Percentiles rank a stretch among this genome's conserved stretches.
phyloP scores from a whole-genome alignment of 2,113 vertebrate genomes.

The Leucoraja erinaceus region DNA sequence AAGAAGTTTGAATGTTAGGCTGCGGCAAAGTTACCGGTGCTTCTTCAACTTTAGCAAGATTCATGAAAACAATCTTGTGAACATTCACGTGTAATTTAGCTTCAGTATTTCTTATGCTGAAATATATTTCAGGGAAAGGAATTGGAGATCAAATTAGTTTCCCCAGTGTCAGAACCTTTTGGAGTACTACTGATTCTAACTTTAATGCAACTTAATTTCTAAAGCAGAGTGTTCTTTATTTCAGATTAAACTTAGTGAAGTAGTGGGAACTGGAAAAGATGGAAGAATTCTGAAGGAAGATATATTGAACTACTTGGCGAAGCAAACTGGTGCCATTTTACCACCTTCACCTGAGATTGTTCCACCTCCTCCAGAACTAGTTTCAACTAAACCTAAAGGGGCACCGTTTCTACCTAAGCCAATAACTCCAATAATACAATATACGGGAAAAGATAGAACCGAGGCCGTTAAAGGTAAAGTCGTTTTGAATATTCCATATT shows the following conservation, averaged over 20 bases:
- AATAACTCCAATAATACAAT: constrained; percentile 52
- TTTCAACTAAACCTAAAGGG: constrained; percentile 47
- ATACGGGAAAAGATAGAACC: constrained; percentile 75
- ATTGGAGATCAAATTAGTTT: background rate
- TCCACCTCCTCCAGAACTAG: constrained; percentile 58
- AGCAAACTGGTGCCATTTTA: constrained; percentile 90
- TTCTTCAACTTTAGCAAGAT: background rate
- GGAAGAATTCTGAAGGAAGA: constrained; percentile 95
- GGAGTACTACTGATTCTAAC: background rate
- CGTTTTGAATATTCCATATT: background rate
- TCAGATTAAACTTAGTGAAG: constrained; percentile 92
- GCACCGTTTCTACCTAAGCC: constrained; percentile 45
- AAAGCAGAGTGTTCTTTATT: constrained; percentile 41
- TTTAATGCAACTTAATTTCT: background rate
- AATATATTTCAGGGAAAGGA: background rate
- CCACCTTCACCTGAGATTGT: constrained; percentile 77
- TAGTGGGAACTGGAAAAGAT: constrained; percentile 86
- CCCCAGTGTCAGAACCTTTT: background rate
- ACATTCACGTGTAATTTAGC: background rate
- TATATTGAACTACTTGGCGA: constrained; percentile 85
- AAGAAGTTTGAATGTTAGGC: background rate
- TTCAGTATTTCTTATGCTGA: background rate
- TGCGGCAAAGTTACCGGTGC: background rate
- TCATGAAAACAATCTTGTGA: background rate
- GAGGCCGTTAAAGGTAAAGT: constrained; percentile 81